Conservation (phyloP, 2,888 invertebrate species). For the Stramonita haemastoma region DNA sequence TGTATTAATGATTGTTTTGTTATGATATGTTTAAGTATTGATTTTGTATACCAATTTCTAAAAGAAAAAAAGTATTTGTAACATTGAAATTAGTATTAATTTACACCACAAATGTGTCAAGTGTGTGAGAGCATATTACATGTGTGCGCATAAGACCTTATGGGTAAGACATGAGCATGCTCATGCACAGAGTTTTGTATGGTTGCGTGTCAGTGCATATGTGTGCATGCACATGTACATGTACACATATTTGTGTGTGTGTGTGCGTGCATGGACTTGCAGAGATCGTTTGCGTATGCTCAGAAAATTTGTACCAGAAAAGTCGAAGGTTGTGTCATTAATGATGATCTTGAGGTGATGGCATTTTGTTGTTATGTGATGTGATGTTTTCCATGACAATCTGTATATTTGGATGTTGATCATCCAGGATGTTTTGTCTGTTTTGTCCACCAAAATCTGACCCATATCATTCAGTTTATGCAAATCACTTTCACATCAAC, state of each 20-base stretch:
- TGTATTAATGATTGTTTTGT: too few species aligned
- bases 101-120: too few species aligned
- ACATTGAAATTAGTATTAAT: too few species aligned
- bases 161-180: too few species aligned
- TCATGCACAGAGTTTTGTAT: neutral
- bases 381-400: constrained; percentile 8
- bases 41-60: too few species aligned
- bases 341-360: neutral
- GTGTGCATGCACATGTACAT: neutral
- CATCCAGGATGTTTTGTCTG: neutral
- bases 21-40: too few species aligned
- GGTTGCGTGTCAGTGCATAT: neutral
- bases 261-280: neutral
- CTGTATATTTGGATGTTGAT: neutral
- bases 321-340: neutral
- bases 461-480: constrained; percentile 28
- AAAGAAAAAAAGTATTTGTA: too few species aligned
- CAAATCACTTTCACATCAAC: neutral
- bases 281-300: neutral
- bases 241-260: neutral
- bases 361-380: neutral
- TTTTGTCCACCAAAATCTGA: neutral
- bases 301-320: neutral
- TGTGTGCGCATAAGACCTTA: too few species aligned
- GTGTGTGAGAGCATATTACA: too few species aligned